Evolutionary conservation across 2,797 vertebrate genomes (phyloP), one percentile per base, ranked within the genome.

Genomic region (Halcyon badia): DNA sequence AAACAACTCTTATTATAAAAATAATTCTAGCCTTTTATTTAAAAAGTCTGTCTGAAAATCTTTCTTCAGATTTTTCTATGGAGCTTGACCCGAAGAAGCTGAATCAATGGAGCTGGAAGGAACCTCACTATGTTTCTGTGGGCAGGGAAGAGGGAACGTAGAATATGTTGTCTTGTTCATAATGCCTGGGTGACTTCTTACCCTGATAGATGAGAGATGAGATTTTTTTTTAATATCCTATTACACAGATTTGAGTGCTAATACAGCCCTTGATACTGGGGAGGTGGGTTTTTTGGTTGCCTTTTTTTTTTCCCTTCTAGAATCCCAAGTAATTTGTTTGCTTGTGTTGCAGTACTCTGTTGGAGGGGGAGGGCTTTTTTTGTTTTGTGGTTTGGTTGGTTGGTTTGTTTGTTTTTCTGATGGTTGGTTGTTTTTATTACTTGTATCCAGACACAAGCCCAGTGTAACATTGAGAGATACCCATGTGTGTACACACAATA

Each of bases 401-500:
- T 31, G 10, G 16, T 19, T 54, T 20, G 17, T 19, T 31, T 10
- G 17, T 54, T 58, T 25, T 30, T 44, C 15, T 66, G 28, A 18
- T 26, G 22, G 1, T 33, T 79, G 24, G 0, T 75, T 66, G 7
- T 2, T 81, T 78, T 39, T 79, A 3, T 80, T 73, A 39, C 8
- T 83, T 0, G 0, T 75, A 64, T 78, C 10, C 17, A 66, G 30
- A 54, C 13, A 25, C 4, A n/a, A 71, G 65, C 39, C 1, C 10
- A 66, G 18, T 21, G 10, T 39, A 30, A 21, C 26, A 22, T 4
- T 54, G 35, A 51, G 48, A 80, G 14, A 17, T 26, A 31, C 6
- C 58, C 10, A 7, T 48, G 2, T 22, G 22, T 20, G 8, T 64
- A 31, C 1, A 1, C 2, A 2, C 44, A 14, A 4, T 72, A 41